Base-by-base conservation (phyloP, 2,888 invertebrate genomes). In the Amphipyra berbera region DNA sequence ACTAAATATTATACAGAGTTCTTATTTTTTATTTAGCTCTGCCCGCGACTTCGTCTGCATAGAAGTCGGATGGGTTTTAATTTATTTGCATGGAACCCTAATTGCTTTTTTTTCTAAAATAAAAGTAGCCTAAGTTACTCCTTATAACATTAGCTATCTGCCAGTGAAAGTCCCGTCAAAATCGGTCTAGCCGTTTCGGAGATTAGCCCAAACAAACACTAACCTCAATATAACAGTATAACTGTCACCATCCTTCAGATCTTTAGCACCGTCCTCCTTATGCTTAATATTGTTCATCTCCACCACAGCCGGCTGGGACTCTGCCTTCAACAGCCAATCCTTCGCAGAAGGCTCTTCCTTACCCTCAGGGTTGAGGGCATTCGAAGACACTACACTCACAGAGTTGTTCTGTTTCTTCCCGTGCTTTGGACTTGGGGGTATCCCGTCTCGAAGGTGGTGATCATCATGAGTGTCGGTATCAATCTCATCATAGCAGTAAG, bases 401-500 rank as follows among this genome's bases (percentile, higher is more conserved):
- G 93, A 90, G 38, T 95, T 95, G 57, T 95, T 95, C 40, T 91
- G 90, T 33, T 95, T 95, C 59, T 91, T 79, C 8, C 66, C 90
- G 5, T 91, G 87, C 45, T 93, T 95, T 0, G 94, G 93, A 74
- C 92, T 93, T 0, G 94, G 89, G 0, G 94, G 94, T 14, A 92
- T 84, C 0, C 94, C 94, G 38, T 95, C 95, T 15, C 95, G 86
- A 81, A 96, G 89, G 68, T 95, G 95, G 47, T 96, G 96, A 62
- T 96, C 96, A 66, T 96, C 96, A 80, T 96, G 96, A 0, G 96
- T 96, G 63, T 97, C 97, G 27, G 96, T 96, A 10, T 97, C 96
- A 41, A 98, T 98, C 88, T 98, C 98, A 76, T 97, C 97, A 74
- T 98, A 98, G 82, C 98, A 98, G 85, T 98, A 98, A 0, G 98